Evolutionary conservation across 2,113 vertebrate genomes (phyloP).

Genomic region (Acanthochromis polyacanthus): DNA sequence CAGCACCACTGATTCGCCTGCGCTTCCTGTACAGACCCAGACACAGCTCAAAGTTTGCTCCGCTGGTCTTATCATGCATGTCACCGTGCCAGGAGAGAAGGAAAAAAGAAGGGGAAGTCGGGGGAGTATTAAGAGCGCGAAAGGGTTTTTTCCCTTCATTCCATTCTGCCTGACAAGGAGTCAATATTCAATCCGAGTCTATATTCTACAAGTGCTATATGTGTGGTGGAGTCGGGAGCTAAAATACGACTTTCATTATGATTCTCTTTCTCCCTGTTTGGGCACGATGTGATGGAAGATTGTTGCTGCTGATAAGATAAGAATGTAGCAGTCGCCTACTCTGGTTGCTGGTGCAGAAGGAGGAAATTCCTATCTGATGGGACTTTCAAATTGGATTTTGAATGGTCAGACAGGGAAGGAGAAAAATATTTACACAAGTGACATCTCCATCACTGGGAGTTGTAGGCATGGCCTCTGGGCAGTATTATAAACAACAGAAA

Average conservation of each 20-base stretch:
- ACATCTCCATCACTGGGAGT: conserved; percentile 67
- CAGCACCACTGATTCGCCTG: conserved; percentile 77
- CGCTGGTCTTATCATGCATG: conserved; percentile 76
- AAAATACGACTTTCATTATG: conserved; percentile 68
- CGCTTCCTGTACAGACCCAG: conserved; percentile 85
- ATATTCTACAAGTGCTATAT: conserved; percentile 33
- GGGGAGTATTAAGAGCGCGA: conserved; percentile 57
- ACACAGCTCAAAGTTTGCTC: conserved; percentile 74
- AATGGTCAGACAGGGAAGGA: conserved; percentile 73
- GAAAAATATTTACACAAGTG: conserved; percentile 73
- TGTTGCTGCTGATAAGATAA: conserved; percentile 84
- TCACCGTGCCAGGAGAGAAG: conserved; percentile 69
- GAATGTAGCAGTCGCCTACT: conserved; percentile 76
- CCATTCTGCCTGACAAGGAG: conserved; percentile 47
- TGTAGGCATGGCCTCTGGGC: conserved; percentile 56
- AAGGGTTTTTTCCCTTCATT: conserved; percentile 59
- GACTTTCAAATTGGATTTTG: conserved; percentile 78
- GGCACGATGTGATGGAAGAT: conserved; percentile 84
- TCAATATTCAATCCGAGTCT: conserved; percentile 41
- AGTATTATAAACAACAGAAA: conserved; percentile 65
- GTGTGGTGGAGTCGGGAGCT: conserved; percentile 61
- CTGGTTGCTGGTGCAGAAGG: conserved; percentile 75
- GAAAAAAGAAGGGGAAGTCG: conserved; percentile 42
- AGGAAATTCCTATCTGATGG: conserved; percentile 87
- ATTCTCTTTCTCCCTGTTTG: conserved; percentile 84